Evolutionary conservation across 2,113 vertebrate species (phyloP).

Genomic region (Oryzias curvinotus): DNA sequence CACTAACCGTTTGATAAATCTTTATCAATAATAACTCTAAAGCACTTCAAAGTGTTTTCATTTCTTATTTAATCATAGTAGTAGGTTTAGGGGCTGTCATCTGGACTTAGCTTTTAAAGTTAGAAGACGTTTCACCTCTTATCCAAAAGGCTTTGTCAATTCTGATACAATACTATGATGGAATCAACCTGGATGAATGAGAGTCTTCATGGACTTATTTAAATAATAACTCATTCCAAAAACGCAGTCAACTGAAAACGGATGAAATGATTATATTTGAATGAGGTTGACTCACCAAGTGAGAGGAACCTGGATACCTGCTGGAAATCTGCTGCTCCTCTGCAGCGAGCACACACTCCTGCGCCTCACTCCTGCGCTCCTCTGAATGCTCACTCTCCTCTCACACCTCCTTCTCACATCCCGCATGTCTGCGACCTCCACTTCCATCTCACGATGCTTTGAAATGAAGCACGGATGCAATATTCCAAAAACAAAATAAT

Average conservation of each 20-base stretch:
- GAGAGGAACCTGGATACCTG: slow-evolving; percentile 5
- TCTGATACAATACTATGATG: no score
- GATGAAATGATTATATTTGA: not conserved
- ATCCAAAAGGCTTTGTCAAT: no score
- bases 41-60: no score
- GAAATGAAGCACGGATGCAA: not conserved
- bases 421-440: not conserved
- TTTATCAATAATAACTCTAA: no score
- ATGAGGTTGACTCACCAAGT: slow-evolving; percentile 31
- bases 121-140: no score
- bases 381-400: slow-evolving; percentile 5
- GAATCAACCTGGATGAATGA: no score
- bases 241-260: not conserved
- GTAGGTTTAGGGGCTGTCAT: no score
- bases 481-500: no score
- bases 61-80: not conserved
- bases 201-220: no score
- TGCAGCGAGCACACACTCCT: slow-evolving; percentile 7
- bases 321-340: not conserved
- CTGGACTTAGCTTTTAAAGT: no score
- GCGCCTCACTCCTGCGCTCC: slow-evolving; percentile 6
- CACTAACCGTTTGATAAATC: no score
- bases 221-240: no score
- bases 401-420: slow-evolving; percentile 3
- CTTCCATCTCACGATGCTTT: not conserved